phyloP scores from a whole-genome alignment of 2,888 invertebrate genomes.

The Acrobasis suavella region DNA sequence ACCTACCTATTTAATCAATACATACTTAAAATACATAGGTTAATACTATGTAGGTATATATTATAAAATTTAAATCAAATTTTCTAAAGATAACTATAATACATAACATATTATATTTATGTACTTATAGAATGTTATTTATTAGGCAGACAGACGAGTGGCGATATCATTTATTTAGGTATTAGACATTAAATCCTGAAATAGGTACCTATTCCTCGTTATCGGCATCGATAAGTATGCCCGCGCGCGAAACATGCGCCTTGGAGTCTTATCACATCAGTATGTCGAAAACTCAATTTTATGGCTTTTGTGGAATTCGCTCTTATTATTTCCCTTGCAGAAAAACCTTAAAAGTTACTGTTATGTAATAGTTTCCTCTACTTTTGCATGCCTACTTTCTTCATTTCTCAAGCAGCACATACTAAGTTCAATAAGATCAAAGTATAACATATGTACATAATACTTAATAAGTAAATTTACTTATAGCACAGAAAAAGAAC shows the following conservation, averaged over 20 bases:
- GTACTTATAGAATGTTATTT: background rate
- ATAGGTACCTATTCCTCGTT: slow-evolving; percentile 35
- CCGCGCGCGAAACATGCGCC: slow-evolving; percentile 46
- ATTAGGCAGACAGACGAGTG: slow-evolving; percentile 25
- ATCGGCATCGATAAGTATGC: slow-evolving; percentile 42
- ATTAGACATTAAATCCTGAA: slow-evolving; percentile 39
- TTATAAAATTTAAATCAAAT: no score
- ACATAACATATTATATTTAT: background rate
- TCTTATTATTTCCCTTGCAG: slow-evolving; percentile 27
- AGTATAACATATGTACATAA: no score
- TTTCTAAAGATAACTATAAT: background rate
- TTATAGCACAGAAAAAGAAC: no score
- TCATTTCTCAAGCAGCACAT: no score
- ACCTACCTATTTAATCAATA: no score
- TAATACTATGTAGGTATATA: no score
- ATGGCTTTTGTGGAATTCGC: slow-evolving; percentile 51
- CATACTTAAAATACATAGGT: no score
- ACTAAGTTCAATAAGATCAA: no score
- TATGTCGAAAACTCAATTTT: slow-evolving; percentile 61
- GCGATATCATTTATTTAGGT: slow-evolving; percentile 19
- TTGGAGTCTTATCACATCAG: slow-evolving; percentile 59
- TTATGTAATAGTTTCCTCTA: no score
- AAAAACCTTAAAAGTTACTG: background rate
- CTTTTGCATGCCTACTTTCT: no score
- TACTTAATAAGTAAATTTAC: no score